Evolutionary conservation across 2,888 invertebrate genomes (phyloP).

Genomic region (Deroplatys truncata): DNA sequence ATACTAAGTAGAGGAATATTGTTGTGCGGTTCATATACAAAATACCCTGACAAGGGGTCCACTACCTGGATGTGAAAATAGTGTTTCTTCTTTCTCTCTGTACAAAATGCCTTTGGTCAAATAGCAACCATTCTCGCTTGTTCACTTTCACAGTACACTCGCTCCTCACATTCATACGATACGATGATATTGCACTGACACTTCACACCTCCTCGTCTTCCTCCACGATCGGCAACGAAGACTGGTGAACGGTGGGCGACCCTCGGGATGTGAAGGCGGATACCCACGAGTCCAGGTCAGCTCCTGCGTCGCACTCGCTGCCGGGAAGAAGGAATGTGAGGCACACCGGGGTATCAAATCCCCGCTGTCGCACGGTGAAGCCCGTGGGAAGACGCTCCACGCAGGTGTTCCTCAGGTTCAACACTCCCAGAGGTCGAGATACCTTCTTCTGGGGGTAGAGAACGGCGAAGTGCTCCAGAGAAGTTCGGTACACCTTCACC

Average conservation of each 20-base stretch:
- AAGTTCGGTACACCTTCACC: conserved; percentile 60
- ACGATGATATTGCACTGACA: background rate
- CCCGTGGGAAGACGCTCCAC: conserved; percentile 51
- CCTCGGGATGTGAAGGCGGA: conserved; percentile 53
- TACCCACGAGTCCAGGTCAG: conserved; percentile 58
- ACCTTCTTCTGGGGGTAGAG: conserved; percentile 61
- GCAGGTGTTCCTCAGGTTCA: conserved; percentile 58
- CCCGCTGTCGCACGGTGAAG: conserved; percentile 57
- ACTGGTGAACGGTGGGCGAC: conserved; percentile 48
- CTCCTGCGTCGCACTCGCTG: conserved; percentile 53
- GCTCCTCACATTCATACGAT: background rate
- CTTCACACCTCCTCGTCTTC: conserved; percentile 52
- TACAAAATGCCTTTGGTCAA: too few relatives aligned
- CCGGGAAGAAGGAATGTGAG: conserved; percentile 49
- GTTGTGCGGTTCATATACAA: too few relatives aligned
- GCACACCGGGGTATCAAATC: conserved; percentile 56
- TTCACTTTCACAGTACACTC: too few relatives aligned
- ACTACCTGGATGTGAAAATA: too few relatives aligned
- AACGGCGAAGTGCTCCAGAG: conserved; percentile 61
- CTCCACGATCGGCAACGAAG: conserved; percentile 56
- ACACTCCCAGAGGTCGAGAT: conserved; percentile 57
- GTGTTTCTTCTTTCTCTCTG: too few relatives aligned
- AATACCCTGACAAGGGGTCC: too few relatives aligned
- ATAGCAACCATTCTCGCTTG: too few relatives aligned
- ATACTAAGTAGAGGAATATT: too few relatives aligned